phyloP scores from a whole-genome alignment of 2,888 invertebrate genomes.

The Blastobasis adustella region DNA sequence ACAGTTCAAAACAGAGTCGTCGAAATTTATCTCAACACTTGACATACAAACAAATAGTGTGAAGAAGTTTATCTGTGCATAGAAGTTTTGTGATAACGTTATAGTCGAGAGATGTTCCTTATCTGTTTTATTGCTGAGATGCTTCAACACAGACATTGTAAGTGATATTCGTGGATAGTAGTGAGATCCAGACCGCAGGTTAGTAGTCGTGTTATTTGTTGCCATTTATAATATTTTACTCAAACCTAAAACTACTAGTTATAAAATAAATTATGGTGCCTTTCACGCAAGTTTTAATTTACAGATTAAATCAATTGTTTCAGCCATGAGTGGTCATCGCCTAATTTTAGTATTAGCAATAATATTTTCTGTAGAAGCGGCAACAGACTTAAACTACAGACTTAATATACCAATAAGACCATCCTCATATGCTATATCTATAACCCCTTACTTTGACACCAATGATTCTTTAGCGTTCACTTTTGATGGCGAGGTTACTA shows the following conservation, averaged over 20 bases:
- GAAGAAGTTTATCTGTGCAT: slow-evolving; percentile 15
- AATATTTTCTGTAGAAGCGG: slow-evolving; percentile 16
- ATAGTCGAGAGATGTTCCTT: slow-evolving; percentile 54
- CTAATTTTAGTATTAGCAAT: slow-evolving; percentile 12
- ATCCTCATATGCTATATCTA: slow-evolving; percentile 61
- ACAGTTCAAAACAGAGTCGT: background rate
- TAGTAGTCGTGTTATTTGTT: background rate
- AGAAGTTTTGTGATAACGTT: slow-evolving; percentile 31
- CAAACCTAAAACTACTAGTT: too few relatives aligned
- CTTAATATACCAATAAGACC: slow-evolving; percentile 64
- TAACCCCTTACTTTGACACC: slow-evolving; percentile 70
- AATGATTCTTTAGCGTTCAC: slow-evolving; percentile 48
- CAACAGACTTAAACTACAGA: slow-evolving; percentile 47
- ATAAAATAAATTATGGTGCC: too few relatives aligned
- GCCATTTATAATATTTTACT: background rate
- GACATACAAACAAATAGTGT: slow-evolving; percentile 13
- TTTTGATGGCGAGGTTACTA: slow-evolving; percentile 63
- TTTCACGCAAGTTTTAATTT: too few relatives aligned
- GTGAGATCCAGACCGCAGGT: slow-evolving; percentile 36
- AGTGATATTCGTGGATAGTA: slow-evolving; percentile 8
- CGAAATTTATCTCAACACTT: slow-evolving; percentile 11
- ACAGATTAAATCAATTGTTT: slow-evolving; percentile 10
- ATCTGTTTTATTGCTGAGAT: slow-evolving; percentile 30
- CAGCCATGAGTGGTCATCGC: slow-evolving; percentile 26
- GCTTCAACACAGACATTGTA: slow-evolving; percentile 22